Percentiles rank a stretch among this genome's conserved stretches.
These are phyloP conservation scores for Spatula clypeata DNA, from an alignment of 2,797 vertebrate genomes.

Conservation along the genomic window DNA sequence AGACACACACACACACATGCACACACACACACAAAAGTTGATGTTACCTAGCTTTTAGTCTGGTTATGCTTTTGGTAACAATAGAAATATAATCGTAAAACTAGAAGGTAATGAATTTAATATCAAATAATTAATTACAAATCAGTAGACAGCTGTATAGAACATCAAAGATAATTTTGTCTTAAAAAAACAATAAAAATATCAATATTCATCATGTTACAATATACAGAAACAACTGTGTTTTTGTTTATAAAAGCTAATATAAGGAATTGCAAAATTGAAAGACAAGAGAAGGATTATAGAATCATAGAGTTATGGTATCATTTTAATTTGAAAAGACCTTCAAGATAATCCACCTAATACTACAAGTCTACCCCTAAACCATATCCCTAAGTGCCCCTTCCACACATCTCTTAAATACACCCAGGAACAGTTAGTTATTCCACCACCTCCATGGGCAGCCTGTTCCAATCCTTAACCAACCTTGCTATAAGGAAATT, in stretches of 20 bases:
- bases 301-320: neutral
- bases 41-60: neutral
- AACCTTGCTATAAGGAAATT: neutral
- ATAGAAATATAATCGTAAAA: neutral
- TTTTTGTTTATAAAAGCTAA: neutral
- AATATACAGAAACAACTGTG: neutral
- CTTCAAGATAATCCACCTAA: neutral
- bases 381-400: too few species aligned
- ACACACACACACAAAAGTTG: neutral
- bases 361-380: neutral
- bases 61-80: neutral
- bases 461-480: neutral
- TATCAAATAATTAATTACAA: slow-evolving; percentile 18
- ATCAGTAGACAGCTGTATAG: neutral
- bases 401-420: neutral
- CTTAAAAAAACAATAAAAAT: neutral
- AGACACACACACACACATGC: neutral
- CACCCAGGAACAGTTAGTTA: neutral
- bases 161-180: neutral
- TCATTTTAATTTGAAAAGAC: neutral
- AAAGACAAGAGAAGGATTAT: neutral
- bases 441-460: neutral
- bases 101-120: neutral
- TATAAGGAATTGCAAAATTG: neutral
- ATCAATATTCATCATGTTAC: neutral